Percentiles rank a stretch among this genome's conserved stretches.
These are phyloP conservation scores for Sminthopsis crassicaudata DNA, from an alignment of 2,113 vertebrate species.

Conservation along the genomic window DNA sequence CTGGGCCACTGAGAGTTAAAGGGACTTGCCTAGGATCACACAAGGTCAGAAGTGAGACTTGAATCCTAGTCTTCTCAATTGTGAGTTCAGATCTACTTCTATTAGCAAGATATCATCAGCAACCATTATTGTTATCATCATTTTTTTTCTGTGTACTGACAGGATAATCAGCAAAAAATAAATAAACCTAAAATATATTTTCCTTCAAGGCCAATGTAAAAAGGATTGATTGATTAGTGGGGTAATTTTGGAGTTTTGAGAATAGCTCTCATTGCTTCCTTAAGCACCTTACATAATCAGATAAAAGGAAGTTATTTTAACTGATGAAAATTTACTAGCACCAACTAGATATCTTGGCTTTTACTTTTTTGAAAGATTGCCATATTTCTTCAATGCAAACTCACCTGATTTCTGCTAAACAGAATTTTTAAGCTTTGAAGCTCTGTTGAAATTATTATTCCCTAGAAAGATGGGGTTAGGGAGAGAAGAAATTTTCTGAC, in stretches of 20 bases:
- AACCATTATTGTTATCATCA: not conserved
- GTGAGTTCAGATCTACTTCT: not conserved
- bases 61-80: not conserved
- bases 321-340: not conserved
- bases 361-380: not conserved
- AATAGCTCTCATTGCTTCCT: not conserved
- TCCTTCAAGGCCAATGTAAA: not conserved
- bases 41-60: not conserved
- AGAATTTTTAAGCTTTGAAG: not conserved
- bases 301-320: not conserved
- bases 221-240: not conserved
- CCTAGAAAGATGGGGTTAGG: not conserved
- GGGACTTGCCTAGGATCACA: not conserved
- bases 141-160: not conserved
- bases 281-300: not conserved
- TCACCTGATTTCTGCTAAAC: not conserved
- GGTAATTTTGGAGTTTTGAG: slow-evolving; percentile 14
- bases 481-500: not conserved
- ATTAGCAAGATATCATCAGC: not conserved
- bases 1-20: not conserved
- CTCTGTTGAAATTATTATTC: not conserved
- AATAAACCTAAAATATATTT: not conserved
- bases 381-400: not conserved
- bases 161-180: not conserved
- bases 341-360: not conserved